Base-by-base conservation (phyloP, 2,113 vertebrate genomes). In the Poeciliopsis retropinna region DNA sequence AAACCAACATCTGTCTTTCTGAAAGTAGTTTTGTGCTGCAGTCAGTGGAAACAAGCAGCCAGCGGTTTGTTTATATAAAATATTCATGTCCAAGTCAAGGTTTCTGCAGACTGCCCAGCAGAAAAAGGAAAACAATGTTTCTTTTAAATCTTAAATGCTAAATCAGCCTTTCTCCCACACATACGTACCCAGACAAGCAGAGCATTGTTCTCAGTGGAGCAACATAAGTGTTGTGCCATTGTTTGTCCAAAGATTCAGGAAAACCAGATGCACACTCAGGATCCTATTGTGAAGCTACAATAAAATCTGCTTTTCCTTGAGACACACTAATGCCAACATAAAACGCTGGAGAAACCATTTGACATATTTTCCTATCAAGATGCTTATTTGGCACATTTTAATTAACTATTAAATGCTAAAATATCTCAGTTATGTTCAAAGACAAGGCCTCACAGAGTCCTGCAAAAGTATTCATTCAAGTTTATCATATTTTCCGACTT, bases 151-250 rank as follows among this genome's bases (percentile, higher is more conserved):
- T 5, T 65, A 22, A 10, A 68, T n/a, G 81, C 75, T 70, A 30
- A 13, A 7, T 71, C 64, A 37, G 4, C 47, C 51, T 70, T 27
- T 28, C 44, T 14, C 22, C 17, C 31, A 25, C 68, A 64, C 25
- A 61, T 25, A 54, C 7, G 22, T n/a, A 54, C 51, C 9, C 47
- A 65, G 37, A 82, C 30, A 82, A 28, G 12, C 0, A 32, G n/a
- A 31, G 37, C 75, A 47, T 67, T 78, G 82, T 79, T 69, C 63
- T 62, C 29, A 7, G 61, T 1, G 5, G 37, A 32, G 68, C 75
- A 78, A 22, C 78, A 78, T 74, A 76, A 79, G 64, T 12, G 57
- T 64, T 72, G 41, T 75, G 75, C 71, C 31, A 72, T 54, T 54
- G 32, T 31, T 31, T 64, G 62, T 66, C 69, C 28, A 13, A 31